Conservation (phyloP, 2,888 invertebrate genomes). For the Leptopilina syphax region DNA sequence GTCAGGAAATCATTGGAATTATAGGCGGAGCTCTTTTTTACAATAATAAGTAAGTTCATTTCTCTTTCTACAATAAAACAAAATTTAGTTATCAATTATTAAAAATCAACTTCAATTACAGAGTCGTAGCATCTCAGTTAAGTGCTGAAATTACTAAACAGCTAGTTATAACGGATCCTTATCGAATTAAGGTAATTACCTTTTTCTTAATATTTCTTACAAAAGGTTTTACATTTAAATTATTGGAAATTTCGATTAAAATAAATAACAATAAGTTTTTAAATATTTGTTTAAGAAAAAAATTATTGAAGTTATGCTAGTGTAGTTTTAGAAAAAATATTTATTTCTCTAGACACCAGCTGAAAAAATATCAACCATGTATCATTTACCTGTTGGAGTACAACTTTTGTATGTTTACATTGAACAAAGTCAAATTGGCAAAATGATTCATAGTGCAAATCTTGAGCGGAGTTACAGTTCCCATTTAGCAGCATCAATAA, state of each 20-base stretch:
- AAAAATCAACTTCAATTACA: constrained; percentile 72
- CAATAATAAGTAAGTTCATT: constrained; percentile 87
- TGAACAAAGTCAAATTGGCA: constrained; percentile 79
- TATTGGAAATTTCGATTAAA: no score
- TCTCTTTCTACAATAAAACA: neutral
- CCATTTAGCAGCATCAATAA: constrained; percentile 59
- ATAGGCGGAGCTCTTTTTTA: constrained; percentile 91
- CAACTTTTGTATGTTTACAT: constrained; percentile 89
- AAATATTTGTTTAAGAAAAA: no score
- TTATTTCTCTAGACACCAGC: constrained; percentile 81
- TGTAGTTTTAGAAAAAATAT: neutral
- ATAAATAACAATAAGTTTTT: no score
- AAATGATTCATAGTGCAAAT: constrained; percentile 65
- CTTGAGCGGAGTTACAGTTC: constrained; percentile 65
- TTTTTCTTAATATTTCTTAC: no score
- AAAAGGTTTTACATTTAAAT: no score
- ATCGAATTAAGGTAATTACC: constrained; percentile 83
- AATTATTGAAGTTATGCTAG: no score
- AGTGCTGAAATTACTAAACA: constrained; percentile 84
- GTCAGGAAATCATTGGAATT: constrained; percentile 87
- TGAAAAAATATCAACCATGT: constrained; percentile 82
- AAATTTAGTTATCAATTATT: neutral
- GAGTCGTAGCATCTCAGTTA: constrained; percentile 89
- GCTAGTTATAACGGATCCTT: constrained; percentile 89
- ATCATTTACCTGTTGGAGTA: constrained; percentile 88